Conservation (phyloP, 2,113 vertebrate species). For the Vidua macroura region DNA sequence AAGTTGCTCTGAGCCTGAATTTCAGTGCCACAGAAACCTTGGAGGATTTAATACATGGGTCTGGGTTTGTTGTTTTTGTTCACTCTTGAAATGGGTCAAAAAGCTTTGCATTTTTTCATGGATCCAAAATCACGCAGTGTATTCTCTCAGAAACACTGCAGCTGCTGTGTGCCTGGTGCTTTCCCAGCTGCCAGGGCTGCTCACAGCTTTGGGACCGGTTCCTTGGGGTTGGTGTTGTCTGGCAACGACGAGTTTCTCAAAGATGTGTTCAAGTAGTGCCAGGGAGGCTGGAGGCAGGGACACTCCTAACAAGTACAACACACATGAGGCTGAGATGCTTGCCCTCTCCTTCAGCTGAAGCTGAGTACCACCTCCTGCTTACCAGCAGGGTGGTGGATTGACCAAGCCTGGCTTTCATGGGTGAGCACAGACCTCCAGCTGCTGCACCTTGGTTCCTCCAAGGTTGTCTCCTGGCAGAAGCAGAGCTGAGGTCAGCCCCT, state of each 20-base stretch:
- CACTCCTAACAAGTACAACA: neutral
- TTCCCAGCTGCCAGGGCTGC: neutral
- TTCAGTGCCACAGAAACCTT: neutral
- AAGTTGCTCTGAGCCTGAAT: conserved; percentile 13
- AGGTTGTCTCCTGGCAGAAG: neutral
- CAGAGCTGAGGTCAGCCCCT: neutral
- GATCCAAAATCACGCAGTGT: neutral
- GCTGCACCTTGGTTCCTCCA: neutral
- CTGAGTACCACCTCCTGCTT: neutral
- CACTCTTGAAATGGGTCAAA: neutral
- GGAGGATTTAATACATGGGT: neutral
- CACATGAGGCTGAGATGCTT: neutral
- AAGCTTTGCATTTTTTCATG: neutral
- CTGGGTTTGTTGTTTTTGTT: neutral
- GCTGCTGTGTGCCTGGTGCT: neutral
- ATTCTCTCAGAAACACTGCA: neutral
- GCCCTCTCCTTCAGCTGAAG: neutral
- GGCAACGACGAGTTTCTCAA: rapidly evolving
- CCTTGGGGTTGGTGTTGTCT: neutral
- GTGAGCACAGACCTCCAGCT: neutral
- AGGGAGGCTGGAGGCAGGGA: neutral
- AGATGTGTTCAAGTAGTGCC: neutral
- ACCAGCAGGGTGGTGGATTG: neutral
- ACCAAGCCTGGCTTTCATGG: neutral
- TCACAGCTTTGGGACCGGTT: rapidly evolving